Percentiles rank a stretch among this genome's conserved stretches.
Evolutionary conservation across 2,888 invertebrate species (phyloP).

Genomic region (Branchipolynoe longqiensis): DNA sequence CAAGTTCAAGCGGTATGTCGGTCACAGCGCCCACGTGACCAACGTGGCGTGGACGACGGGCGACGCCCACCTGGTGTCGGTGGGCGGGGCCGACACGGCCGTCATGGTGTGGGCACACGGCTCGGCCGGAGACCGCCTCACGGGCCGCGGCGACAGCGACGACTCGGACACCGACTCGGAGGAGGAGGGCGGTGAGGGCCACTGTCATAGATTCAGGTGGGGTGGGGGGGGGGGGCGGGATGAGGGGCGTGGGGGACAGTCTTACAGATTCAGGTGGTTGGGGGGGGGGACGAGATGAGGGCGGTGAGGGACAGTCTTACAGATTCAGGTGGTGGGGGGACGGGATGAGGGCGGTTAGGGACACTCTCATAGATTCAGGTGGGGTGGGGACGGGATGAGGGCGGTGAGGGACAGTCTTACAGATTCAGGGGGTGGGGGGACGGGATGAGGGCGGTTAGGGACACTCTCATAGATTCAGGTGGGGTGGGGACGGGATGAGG

Average conservation of each 20-base stretch:
- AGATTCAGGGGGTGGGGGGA: no score
- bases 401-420: no score
- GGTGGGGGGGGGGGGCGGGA: not conserved
- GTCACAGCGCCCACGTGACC: constrained; percentile 83
- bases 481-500: no score
- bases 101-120: constrained; percentile 81
- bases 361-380: no score
- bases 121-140: constrained; percentile 64
- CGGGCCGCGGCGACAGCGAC: constrained; percentile 78
- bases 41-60: constrained; percentile 81
- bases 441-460: no score
- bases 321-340: no score
- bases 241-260: not conserved
- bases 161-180: constrained; percentile 81
- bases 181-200: constrained; percentile 77
- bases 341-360: no score
- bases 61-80: constrained; percentile 79
- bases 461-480: no score
- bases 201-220: not conserved
- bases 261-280: no score
- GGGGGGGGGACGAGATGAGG: no score
- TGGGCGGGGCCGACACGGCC: constrained; percentile 82
- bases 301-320: no score
- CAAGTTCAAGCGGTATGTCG: constrained; percentile 81
- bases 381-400: no score